Percentiles rank a stretch among this genome's conserved stretches.
Conservation (phyloP, 2,888 invertebrate species). For the Latrodectus elegans region DNA sequence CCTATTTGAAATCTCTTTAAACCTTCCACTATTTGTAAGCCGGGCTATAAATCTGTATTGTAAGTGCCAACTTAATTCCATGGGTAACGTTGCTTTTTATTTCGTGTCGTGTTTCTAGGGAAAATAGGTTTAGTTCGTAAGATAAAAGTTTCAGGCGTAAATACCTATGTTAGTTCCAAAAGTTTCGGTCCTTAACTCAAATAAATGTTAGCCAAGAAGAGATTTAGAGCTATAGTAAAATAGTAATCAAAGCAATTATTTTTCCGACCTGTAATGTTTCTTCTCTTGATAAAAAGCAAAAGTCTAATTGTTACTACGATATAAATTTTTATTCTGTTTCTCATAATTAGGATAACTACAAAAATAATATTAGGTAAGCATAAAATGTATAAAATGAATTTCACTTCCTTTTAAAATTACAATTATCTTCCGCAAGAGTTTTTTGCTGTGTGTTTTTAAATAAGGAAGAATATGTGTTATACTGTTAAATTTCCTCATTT, state of each 20-base stretch:
- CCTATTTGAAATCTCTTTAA: constrained; percentile 45
- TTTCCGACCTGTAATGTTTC: too few relatives aligned
- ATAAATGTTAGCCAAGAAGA: background rate
- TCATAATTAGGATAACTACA: too few relatives aligned
- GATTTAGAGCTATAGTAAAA: constrained; percentile 3
- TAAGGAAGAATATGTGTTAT: too few relatives aligned
- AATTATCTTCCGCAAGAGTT: too few relatives aligned
- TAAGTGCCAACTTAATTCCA: constrained; percentile 30
- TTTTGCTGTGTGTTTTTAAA: too few relatives aligned
- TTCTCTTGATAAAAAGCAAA: too few relatives aligned
- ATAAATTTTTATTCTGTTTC: too few relatives aligned
- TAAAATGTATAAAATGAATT: too few relatives aligned
- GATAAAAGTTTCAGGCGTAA: constrained; percentile 25
- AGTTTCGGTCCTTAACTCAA: background rate
- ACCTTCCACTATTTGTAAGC: background rate
- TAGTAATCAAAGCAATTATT: constrained; percentile 1
- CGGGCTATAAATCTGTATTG: constrained; percentile 39
- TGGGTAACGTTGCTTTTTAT: constrained; percentile 15
- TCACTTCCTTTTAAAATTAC: too few relatives aligned
- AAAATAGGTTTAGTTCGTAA: constrained; percentile 35
- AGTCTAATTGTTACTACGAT: too few relatives aligned
- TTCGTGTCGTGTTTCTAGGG: constrained; percentile 2
- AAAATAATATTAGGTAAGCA: too few relatives aligned
- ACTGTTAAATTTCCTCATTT: too few relatives aligned
- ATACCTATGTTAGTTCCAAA: background rate